These are phyloP conservation scores for Chymomyza procnemis DNA, from an alignment of 2,888 invertebrate species.

Conservation along the genomic window DNA sequence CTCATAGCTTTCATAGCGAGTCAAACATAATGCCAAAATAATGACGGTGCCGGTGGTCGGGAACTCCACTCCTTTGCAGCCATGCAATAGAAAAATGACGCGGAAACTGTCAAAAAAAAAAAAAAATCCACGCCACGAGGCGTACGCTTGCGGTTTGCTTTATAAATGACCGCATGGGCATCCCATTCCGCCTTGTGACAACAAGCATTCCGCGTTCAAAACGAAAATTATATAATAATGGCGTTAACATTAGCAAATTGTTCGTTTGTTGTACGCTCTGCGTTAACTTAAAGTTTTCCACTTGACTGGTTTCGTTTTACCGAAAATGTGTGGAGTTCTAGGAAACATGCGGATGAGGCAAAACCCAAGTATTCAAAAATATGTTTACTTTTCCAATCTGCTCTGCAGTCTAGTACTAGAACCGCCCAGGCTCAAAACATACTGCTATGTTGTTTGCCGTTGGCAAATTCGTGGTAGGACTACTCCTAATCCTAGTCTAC, in stretches of 20 bases:
- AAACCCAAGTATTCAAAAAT: neutral
- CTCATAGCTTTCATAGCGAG: conserved; percentile 11
- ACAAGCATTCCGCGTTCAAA: conserved; percentile 12
- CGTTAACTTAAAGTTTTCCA: neutral
- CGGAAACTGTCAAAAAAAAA: conserved; percentile 66
- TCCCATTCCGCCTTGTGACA: neutral
- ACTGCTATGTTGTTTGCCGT: too few species aligned
- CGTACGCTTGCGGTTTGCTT: conserved; percentile 59
- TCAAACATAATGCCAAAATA: conserved; percentile 65
- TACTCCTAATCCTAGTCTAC: too few species aligned
- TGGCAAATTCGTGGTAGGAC: too few species aligned
- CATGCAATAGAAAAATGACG: conserved; percentile 64
- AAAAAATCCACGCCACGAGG: conserved; percentile 30
- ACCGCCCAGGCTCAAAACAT: too few species aligned
- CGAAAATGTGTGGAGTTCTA: neutral
- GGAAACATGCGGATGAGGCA: too few species aligned
- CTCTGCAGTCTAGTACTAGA: too few species aligned
- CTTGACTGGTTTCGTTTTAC: neutral
- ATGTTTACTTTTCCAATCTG: too few species aligned
- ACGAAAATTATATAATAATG: conserved; percentile 64
- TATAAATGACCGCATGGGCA: conserved; percentile 60
- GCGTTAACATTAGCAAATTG: conserved; percentile 72
- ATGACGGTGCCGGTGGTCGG: conserved; percentile 41
- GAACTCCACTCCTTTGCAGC: neutral
- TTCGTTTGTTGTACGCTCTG: conserved; percentile 27